These are phyloP conservation scores for Eulemur rubriventer DNA, from an alignment of 2,797 vertebrate species.

Conservation along the genomic window DNA sequence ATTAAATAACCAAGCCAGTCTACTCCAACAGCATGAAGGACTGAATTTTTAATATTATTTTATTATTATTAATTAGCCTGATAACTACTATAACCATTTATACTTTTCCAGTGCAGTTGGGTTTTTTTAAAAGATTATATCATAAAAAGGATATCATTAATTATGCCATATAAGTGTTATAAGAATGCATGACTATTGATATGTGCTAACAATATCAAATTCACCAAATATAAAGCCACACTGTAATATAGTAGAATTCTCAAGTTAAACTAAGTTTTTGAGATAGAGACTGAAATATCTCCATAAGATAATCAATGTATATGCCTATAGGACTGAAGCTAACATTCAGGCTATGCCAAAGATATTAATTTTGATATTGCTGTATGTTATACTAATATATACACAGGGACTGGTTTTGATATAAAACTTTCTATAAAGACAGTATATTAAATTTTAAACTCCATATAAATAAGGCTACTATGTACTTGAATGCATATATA, in stretches of 20 bases:
- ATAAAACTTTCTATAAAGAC: conserved; percentile 23
- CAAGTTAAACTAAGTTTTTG: neutral
- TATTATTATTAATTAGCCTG: conserved; percentile 1
- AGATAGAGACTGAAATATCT: neutral
- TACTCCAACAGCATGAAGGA: neutral
- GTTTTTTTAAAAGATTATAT: neutral
- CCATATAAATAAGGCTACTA: conserved; percentile 47
- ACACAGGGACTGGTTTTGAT: neutral
- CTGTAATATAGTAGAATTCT: neutral
- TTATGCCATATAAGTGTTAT: neutral
- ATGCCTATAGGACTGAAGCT: neutral
- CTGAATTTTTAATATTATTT: neutral
- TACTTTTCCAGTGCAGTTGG: neutral
- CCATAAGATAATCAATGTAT: neutral
- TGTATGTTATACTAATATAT: neutral
- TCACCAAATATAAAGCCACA: neutral
- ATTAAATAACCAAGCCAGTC: conserved; percentile 25
- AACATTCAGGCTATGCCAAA: conserved; percentile 11
- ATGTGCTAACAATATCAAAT: conserved; percentile 9
- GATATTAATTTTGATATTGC: neutral
- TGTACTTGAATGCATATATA: conserved; percentile 25
- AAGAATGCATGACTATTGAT: neutral
- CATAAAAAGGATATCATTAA: conserved; percentile 38
- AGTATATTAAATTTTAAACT: conserved; percentile 64
- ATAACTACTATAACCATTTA: neutral